Evolutionary conservation across 2,113 vertebrate species (phyloP).

Genomic region (Phycodurus eques): DNA sequence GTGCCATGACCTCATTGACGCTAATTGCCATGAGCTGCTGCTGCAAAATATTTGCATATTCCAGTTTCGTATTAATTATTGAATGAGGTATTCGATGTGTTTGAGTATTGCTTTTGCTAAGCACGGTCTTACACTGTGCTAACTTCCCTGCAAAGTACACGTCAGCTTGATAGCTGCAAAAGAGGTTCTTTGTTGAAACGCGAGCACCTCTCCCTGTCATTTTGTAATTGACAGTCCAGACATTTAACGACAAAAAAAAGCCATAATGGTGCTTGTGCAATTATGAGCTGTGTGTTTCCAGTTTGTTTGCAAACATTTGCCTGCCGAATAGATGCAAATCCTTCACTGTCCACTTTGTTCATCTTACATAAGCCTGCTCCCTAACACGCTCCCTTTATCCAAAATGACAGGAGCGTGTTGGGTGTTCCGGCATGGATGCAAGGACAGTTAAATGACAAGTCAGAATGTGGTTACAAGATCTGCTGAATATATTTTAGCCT

Average conservation of each 20-base stretch:
- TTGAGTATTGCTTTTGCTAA: neutral
- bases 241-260: conserved; percentile 1
- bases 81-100: neutral
- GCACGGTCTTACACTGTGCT: neutral
- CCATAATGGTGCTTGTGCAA: neutral
- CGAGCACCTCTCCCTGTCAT: conserved; percentile 3
- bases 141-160: neutral
- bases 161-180: conserved; percentile 2
- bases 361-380: conserved; percentile 9
- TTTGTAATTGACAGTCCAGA: neutral
- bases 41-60: conserved; percentile 2
- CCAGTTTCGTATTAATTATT: neutral
- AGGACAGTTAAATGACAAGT: neutral
- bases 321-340: neutral
- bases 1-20: neutral
- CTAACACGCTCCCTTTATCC: neutral
- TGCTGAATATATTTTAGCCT: neutral
- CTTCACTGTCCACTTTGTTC: neutral
- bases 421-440: neutral
- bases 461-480: neutral
- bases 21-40: neutral
- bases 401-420: conserved; percentile 2
- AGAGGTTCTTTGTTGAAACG: neutral
- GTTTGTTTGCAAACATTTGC: neutral
- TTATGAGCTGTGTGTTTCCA: neutral